Percentiles rank a stretch among this genome's conserved stretches.
phyloP scores from a whole-genome alignment of 2,797 vertebrate species.

The Sternarchorhynchus goeldii region DNA sequence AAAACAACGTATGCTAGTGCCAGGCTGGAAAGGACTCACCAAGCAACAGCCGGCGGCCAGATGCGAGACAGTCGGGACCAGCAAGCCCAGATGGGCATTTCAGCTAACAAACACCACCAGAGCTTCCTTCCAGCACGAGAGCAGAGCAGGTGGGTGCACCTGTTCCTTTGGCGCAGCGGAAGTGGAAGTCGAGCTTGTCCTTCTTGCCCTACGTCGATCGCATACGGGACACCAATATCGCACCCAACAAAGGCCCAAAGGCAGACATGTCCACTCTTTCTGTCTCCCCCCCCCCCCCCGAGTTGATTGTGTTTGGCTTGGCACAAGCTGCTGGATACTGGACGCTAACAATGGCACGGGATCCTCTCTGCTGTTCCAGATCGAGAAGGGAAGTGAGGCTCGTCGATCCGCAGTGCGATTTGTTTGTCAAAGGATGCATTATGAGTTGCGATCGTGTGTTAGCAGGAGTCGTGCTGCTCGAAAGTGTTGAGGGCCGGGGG shows the following conservation, averaged over 20 bases:
- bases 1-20: conserved; percentile 16
- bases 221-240: background rate
- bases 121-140: background rate
- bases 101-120: background rate
- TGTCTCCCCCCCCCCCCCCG: background rate
- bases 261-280: conserved; percentile 10
- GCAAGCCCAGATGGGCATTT: background rate
- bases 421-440: conserved; percentile 56
- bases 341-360: conserved; percentile 44
- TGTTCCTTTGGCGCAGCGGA: background rate
- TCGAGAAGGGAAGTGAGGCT: conserved; percentile 47
- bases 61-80: background rate
- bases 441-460: conserved; percentile 51
- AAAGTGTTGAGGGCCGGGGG: background rate
- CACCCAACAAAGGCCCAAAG: background rate
- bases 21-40: background rate
- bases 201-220: too few relatives aligned
- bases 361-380: conserved; percentile 21
- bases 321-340: conserved; percentile 33
- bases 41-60: background rate
- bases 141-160: background rate
- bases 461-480: conserved; percentile 23
- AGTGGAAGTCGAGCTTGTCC: background rate
- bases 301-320: conserved; percentile 43
- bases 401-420: conserved; percentile 43